Evolutionary conservation across 1,140 invertebrate species (phyloP), one percentile per base, ranked within the genome.

Genomic region (Thrips palmi): DNA sequence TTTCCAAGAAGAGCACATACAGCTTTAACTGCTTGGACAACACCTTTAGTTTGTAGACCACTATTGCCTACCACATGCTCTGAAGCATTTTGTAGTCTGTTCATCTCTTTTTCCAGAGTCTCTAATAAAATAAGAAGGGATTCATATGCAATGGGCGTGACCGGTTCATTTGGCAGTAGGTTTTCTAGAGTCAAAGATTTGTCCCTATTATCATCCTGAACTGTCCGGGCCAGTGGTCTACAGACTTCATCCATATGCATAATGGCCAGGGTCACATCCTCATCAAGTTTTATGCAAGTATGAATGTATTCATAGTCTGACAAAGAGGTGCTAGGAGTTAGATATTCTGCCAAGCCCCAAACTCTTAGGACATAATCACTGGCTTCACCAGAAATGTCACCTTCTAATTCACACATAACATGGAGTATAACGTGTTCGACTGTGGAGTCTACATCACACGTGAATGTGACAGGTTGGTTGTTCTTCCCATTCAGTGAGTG

Each of bases 301-400:
- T 92, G 84, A 39, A 93, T 77, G 58, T 92, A 93, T 53, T 89
- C 84, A 60, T 92, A 89, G 53, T 92, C 82, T 33, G 74, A 77
- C 17, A 96, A 63, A 20, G 58, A 65, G 8, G 71, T 71, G 19
- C 63, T 71, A 27, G 62, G 65, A 33, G 68, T 70, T 29, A 89
- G 59, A 59, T 85, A 89, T 56, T 91, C 85, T 37, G 76, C 73
- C 28, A 75, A 62, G 12, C 81, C 80, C 65, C 73, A 75, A 35
- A 89, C 80, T 70, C 85, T 65, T 12, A 77, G 58, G 36, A 69
- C 64, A 54, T 72, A 83, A 49, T 71, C 74, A 68, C 68, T 41
- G 69, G 70, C 33, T 68, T 46, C 44, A 14, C 72, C 70, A 27
- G 63, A 64, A 27, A 70, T 64, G 48, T 72, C 67, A 39, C 74